phyloP scores from a whole-genome alignment of 2,797 vertebrate species.

The Phrynocephalus forsythii region DNA sequence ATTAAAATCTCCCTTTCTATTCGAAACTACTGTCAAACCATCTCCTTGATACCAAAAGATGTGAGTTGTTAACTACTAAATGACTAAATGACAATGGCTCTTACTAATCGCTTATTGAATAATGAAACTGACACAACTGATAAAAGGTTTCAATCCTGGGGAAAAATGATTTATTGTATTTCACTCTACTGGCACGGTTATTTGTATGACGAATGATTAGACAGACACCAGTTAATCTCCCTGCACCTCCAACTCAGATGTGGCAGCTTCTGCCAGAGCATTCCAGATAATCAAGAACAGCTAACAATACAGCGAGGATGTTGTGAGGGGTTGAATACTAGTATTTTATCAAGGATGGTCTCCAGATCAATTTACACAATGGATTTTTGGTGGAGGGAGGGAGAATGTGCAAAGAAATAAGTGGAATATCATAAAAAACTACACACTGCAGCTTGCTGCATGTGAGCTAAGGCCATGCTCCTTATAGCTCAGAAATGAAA shows the following conservation, averaged over 20 bases:
- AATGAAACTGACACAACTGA: slow-evolving; percentile 94
- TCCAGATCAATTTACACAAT: slow-evolving; percentile 60
- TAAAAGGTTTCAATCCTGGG: slow-evolving; percentile 92
- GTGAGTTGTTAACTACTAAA: slow-evolving; percentile 61
- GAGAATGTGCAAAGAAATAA: slow-evolving; percentile 11
- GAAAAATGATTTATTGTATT: slow-evolving; percentile 89
- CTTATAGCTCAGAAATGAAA: slow-evolving; percentile 24
- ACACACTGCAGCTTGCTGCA: slow-evolving; percentile 40
- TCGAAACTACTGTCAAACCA: background rate
- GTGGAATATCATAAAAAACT: slow-evolving; percentile 33
- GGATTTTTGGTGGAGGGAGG: slow-evolving; percentile 36
- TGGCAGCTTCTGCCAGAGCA: slow-evolving; percentile 50
- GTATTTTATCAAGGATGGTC: slow-evolving; percentile 69
- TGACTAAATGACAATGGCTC: slow-evolving; percentile 86
- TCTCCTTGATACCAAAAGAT: background rate
- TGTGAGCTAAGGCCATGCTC: background rate
- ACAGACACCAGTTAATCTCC: slow-evolving; percentile 75
- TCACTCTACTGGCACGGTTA: slow-evolving; percentile 85
- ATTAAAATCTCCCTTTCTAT: slow-evolving; percentile 23
- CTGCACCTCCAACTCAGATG: slow-evolving; percentile 53
- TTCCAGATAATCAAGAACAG: slow-evolving; percentile 59
- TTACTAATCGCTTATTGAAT: slow-evolving; percentile 91
- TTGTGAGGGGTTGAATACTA: slow-evolving; percentile 45
- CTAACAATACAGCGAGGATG: background rate
- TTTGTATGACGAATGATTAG: slow-evolving; percentile 82